Conservation (phyloP, 1,140 invertebrate species). For the Pemphigus obesinymphae region DNA sequence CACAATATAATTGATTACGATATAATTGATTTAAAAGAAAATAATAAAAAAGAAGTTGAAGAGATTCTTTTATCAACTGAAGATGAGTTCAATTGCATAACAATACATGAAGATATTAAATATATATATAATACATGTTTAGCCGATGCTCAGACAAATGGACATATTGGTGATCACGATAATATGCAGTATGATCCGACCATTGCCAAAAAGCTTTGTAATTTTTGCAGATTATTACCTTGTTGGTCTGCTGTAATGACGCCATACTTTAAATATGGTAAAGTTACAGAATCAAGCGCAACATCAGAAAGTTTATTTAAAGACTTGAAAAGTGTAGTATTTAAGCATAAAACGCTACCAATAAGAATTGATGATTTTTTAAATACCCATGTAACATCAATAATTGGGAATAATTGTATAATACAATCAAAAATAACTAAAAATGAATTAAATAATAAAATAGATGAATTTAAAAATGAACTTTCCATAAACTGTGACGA, state of each 20-base stretch:
- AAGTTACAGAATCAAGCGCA: neutral
- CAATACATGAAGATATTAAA: neutral
- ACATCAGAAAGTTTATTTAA: neutral
- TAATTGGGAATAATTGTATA: neutral
- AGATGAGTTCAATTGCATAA: neutral
- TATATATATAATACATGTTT: neutral
- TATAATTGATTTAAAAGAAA: neutral
- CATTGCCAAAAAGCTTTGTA: neutral
- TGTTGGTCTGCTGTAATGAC: neutral
- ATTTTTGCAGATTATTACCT: neutral
- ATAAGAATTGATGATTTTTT: neutral
- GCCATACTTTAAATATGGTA: neutral
- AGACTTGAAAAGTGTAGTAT: neutral
- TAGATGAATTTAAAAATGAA: neutral
- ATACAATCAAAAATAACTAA: neutral
- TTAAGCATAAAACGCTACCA: neutral
- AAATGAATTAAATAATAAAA: neutral
- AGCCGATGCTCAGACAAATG: neutral
- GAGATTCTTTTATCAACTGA: neutral
- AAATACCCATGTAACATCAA: neutral
- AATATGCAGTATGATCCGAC: neutral
- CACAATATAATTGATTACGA: neutral
- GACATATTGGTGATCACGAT: neutral
- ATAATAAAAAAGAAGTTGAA: neutral
- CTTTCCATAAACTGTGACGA: neutral